Conservation (phyloP, 2,113 vertebrate genomes). For the Nansenia antarctica region DNA sequence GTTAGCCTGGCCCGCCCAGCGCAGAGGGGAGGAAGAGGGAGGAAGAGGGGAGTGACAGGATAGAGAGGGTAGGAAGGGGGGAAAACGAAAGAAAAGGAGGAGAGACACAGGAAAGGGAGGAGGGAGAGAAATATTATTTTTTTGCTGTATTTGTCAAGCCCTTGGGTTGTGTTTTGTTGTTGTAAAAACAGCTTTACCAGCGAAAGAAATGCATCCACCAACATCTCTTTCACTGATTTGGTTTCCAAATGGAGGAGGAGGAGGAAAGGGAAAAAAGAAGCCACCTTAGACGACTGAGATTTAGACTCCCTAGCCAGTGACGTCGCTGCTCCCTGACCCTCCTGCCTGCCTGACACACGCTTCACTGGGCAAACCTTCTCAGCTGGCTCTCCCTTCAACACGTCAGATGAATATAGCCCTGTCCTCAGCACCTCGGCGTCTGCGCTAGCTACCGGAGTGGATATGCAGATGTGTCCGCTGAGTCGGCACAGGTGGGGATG, state of each 20-base stretch:
- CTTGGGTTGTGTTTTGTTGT: not conserved
- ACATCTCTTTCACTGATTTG: too few species aligned
- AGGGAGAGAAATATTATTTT: slow-evolving; percentile 75
- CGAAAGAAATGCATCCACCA: too few species aligned
- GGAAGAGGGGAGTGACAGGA: slow-evolving; percentile 43
- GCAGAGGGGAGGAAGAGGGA: slow-evolving; percentile 56
- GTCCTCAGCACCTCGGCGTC: not conserved
- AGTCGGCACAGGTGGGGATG: slow-evolving; percentile 9
- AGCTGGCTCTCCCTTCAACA: not conserved
- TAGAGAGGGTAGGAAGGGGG: slow-evolving; percentile 31
- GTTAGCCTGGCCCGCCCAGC: slow-evolving; percentile 72
- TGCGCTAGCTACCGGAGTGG: not conserved
- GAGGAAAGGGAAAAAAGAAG: not conserved
- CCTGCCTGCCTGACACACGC: not conserved
- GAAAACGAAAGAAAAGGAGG: slow-evolving; percentile 47
- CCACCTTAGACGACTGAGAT: not conserved
- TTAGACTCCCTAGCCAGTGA: too few species aligned
- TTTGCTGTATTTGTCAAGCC: slow-evolving; percentile 44
- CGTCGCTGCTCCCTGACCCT: slow-evolving; percentile 14
- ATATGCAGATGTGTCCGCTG: not conserved
- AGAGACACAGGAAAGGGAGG: slow-evolving; percentile 63
- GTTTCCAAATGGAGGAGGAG: not conserved
- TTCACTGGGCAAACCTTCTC: slow-evolving; percentile 10
- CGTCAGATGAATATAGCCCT: slow-evolving; percentile 38
- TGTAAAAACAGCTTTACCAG: not conserved